A percentile compares a stretch with the other conserved stretches of the same genome.
Evolutionary conservation across 2,888 invertebrate genomes (phyloP).

Genomic region (Perizoma affinitatum): DNA sequence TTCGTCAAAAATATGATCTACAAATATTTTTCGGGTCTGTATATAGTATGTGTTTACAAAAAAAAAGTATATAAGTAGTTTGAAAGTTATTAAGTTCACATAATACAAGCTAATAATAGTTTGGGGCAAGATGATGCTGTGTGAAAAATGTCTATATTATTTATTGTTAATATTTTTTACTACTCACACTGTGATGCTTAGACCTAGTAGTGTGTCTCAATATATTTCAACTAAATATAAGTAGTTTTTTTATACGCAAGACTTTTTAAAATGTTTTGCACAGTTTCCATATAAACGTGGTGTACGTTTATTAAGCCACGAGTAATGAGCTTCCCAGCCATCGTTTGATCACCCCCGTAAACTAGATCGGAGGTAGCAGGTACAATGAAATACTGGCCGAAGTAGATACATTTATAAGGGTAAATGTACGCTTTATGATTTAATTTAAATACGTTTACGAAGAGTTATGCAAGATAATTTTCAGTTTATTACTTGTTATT

Average conservation of each 20-base stretch:
- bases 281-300: no score
- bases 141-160: no score
- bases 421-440: slow-evolving; percentile 22
- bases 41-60: no score
- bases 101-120: no score
- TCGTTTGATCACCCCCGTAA: slow-evolving; percentile 13
- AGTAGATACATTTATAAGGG: slow-evolving; percentile 19
- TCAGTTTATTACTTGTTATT: background rate
- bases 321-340: slow-evolving; percentile 24
- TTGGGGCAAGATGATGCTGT: no score
- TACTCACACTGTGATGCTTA: background rate
- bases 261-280: no score
- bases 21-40: no score
- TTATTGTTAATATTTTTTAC: no score
- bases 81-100: no score
- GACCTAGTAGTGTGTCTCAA: background rate
- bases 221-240: background rate
- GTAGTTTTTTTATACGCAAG: no score
- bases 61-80: no score
- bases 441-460: slow-evolving; percentile 15
- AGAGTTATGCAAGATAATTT: slow-evolving; percentile 6
- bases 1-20: no score
- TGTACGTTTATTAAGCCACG: slow-evolving; percentile 25
- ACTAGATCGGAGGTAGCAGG: slow-evolving; percentile 8
- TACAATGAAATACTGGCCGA: slow-evolving; percentile 12